Evolutionary conservation across 2,797 vertebrate genomes (phyloP).

Genomic region (Phoebastria nigripes): DNA sequence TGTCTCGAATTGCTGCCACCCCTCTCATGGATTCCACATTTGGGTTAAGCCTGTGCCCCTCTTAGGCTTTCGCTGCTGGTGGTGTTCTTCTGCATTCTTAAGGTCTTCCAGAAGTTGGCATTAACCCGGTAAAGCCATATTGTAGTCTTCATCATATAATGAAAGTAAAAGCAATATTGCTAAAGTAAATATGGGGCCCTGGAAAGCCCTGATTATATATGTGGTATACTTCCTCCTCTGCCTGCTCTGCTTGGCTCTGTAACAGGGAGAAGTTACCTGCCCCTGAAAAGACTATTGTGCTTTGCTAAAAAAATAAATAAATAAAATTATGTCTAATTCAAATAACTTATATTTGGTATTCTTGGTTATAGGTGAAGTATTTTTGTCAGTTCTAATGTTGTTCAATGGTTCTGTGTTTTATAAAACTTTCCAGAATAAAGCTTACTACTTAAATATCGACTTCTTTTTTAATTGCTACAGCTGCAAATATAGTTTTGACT

Average conservation of each 20-base stretch:
- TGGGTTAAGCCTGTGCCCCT: not conserved
- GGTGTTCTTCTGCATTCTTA: not conserved
- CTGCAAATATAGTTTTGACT: not conserved
- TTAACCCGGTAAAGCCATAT: not conserved
- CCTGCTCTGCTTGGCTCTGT: not conserved
- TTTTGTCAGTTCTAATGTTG: not conserved
- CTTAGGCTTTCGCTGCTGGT: not conserved
- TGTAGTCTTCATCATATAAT: not conserved
- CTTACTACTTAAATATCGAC: not conserved
- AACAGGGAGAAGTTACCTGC: not conserved
- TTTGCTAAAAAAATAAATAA: not conserved
- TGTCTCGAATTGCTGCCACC: not conserved
- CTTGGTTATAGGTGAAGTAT: not conserved
- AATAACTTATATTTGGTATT: not conserved
- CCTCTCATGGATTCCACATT: accelerated
- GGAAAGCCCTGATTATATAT: not conserved
- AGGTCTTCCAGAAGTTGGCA: not conserved
- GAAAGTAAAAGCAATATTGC: not conserved
- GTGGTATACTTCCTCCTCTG: not conserved
- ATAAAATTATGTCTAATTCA: not conserved
- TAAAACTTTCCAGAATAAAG: not conserved
- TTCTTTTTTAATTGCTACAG: not conserved
- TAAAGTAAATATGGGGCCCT: not conserved
- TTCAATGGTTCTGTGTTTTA: not conserved
- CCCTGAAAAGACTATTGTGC: not conserved